Evolutionary conservation across 2,888 invertebrate species (phyloP).

Genomic region (Dryadula phaetusa): DNA sequence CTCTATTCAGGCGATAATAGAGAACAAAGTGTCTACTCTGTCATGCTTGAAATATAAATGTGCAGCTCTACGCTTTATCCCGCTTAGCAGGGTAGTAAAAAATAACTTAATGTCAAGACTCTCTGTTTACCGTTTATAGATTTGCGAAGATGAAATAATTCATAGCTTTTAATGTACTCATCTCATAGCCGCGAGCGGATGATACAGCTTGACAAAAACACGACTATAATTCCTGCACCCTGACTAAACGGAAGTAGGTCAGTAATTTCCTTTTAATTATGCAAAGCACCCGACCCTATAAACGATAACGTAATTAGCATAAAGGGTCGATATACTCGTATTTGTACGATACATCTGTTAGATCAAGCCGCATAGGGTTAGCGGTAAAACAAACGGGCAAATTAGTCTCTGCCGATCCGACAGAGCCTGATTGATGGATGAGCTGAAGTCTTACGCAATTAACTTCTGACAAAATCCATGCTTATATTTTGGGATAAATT

Average conservation of each 20-base stretch:
- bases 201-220: not conserved
- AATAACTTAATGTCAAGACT: too few species aligned
- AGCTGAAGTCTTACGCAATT: slow-evolving; percentile 63
- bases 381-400: slow-evolving; percentile 80
- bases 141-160: too few species aligned
- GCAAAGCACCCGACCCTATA: slow-evolving; percentile 21
- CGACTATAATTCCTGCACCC: too few species aligned
- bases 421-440: slow-evolving; percentile 82
- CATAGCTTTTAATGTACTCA: not conserved
- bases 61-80: too few species aligned
- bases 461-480: slow-evolving; percentile 67
- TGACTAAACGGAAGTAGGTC: not conserved
- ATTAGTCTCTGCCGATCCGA: slow-evolving; percentile 73
- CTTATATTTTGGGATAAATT: slow-evolving; percentile 5
- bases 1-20: too few species aligned
- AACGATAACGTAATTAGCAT: slow-evolving; percentile 22
- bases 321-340: slow-evolving; percentile 48
- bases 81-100: too few species aligned
- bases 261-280: slow-evolving; percentile 14
- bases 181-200: not conserved
- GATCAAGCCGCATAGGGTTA: slow-evolving; percentile 66
- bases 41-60: too few species aligned
- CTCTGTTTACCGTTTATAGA: too few species aligned
- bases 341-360: slow-evolving; percentile 51
- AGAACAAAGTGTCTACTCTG: too few species aligned